phyloP scores from a whole-genome alignment of 2,888 invertebrate genomes.

The Palloptera scutellata region DNA sequence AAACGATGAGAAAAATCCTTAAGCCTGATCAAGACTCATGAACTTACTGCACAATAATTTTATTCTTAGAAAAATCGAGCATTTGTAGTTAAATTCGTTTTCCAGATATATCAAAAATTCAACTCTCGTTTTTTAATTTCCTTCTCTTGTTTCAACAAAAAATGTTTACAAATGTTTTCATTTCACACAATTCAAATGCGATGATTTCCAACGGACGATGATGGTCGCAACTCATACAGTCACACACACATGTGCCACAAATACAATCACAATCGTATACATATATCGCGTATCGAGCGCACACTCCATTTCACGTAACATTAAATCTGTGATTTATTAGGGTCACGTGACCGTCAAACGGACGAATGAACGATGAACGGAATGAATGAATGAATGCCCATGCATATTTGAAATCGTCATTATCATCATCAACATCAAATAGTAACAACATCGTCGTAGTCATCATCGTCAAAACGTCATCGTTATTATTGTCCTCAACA shows the following conservation, averaged over 20 bases:
- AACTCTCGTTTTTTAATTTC: conserved; percentile 41
- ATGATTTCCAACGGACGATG: neutral
- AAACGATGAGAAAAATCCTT: too few species aligned
- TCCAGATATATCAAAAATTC: conserved; percentile 24
- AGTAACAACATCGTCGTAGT: neutral
- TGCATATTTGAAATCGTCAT: conserved; percentile 2
- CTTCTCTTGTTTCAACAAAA: conserved; percentile 9
- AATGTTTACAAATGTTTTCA: neutral
- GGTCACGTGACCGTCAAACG: conserved; percentile 66
- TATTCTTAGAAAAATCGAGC: too few species aligned
- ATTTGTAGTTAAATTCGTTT: too few species aligned
- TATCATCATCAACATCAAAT: neutral
- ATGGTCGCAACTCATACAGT: conserved; percentile 33
- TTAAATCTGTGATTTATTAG: conserved; percentile 66
- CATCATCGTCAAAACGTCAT: neutral
- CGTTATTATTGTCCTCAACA: neutral
- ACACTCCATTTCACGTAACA: conserved; percentile 66
- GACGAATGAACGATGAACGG: conserved; percentile 59
- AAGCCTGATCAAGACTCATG: too few species aligned
- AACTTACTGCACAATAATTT: too few species aligned
- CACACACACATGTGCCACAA: conserved; percentile 25
- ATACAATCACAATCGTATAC: conserved; percentile 13
- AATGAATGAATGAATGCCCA: conserved; percentile 34
- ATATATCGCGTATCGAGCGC: conserved; percentile 35
- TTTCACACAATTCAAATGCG: conserved; percentile 7